phyloP scores from a whole-genome alignment of 1,140 invertebrate species.

The Eueides isabella region DNA sequence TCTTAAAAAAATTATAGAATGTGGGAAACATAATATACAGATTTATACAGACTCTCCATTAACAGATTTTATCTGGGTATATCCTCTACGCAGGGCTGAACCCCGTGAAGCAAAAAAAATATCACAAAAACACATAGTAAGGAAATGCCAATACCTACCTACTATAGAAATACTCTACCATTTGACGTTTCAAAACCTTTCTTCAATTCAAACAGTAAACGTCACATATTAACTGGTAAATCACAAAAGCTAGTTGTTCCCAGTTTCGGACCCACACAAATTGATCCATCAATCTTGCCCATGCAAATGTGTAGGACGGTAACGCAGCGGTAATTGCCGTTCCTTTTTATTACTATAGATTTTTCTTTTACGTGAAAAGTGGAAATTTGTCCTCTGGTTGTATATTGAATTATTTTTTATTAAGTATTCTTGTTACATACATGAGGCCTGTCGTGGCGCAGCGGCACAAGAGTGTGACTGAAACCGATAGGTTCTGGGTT shows the following conservation, averaged over 20 bases:
- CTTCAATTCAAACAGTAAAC: background rate
- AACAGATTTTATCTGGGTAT: no score
- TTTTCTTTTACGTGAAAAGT: background rate
- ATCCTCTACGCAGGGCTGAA: no score
- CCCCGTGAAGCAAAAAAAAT: background rate
- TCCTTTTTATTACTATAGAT: slow-evolving; percentile 4
- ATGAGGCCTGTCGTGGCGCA: no score
- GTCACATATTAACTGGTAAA: background rate
- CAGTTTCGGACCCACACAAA: background rate
- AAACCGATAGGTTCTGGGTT: no score
- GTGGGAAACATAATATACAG: no score
- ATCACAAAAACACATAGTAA: background rate
- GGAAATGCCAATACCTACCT: background rate
- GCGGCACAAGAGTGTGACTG: no score
- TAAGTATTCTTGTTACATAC: no score
- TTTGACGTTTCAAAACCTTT: background rate
- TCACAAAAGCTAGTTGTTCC: background rate
- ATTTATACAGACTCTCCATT: no score
- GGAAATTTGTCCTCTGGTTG: background rate
- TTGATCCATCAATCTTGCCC: slow-evolving; percentile 8
- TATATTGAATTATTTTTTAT: no score
- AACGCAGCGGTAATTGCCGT: background rate
- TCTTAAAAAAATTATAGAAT: no score
- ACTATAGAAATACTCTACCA: fast-evolving
- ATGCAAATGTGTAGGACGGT: background rate